Percentiles rank a stretch among this genome's conserved stretches.
These are phyloP conservation scores for human DNA, from an alignment of 2,113 vertebrate species.

Conservation along the genomic window DNA sequence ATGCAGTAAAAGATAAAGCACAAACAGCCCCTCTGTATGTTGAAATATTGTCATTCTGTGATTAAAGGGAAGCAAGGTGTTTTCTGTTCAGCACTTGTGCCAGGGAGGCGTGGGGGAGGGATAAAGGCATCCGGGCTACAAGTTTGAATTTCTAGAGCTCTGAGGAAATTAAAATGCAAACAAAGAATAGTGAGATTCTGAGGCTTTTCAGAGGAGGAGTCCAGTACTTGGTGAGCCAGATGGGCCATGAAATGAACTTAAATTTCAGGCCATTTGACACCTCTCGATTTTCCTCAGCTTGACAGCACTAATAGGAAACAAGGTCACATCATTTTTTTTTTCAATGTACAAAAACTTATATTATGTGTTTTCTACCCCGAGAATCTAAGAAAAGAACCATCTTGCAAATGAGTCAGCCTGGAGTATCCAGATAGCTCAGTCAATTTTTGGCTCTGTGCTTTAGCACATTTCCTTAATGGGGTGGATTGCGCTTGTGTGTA, in stretches of 20 bases:
- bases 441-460: conserved; percentile 19
- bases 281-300: conserved; percentile 37
- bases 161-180: conserved; percentile 28
- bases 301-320: conserved; percentile 11
- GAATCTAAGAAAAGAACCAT: conserved; percentile 44
- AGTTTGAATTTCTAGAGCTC: neutral
- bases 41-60: conserved; percentile 70
- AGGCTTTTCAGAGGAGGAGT: neutral
- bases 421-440: conserved; percentile 6
- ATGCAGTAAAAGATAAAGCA: conserved; percentile 66
- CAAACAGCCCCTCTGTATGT: conserved; percentile 49
- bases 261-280: conserved; percentile 25
- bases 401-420: conserved; percentile 52
- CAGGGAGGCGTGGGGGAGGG: neutral
- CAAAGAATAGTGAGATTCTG: neutral
- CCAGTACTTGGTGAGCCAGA: neutral
- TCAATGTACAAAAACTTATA: neutral
- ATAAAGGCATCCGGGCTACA: neutral
- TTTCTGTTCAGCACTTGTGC: neutral
- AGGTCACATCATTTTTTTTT: neutral
- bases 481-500: neutral
- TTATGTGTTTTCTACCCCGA: conserved; percentile 12
- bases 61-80: conserved; percentile 44
- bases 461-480: neutral
- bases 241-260: conserved; percentile 36